Percentiles rank a stretch among this genome's conserved stretches.
phyloP scores from a whole-genome alignment of 2,888 invertebrate genomes.

The Orthosia gothica region DNA sequence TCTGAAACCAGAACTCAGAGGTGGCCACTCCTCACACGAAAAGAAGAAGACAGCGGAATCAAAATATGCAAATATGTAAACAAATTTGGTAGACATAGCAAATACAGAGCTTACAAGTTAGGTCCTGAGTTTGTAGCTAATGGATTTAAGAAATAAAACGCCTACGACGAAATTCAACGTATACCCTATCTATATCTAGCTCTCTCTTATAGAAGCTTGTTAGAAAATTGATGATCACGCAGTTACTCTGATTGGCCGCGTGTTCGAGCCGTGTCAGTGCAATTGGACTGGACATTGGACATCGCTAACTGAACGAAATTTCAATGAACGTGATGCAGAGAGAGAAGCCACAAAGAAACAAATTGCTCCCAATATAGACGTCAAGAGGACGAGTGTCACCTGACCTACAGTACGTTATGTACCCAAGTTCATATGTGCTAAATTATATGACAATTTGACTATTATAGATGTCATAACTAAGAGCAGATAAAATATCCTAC shows the following conservation, averaged over 20 bases:
- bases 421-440: constrained; percentile 12
- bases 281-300: constrained; percentile 56
- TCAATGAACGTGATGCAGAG: constrained; percentile 47
- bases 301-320: constrained; percentile 47
- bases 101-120: not conserved
- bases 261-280: constrained; percentile 27
- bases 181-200: not conserved
- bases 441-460: constrained; percentile 18
- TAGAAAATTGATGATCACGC: constrained; percentile 47
- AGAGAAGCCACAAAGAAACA: constrained; percentile 53
- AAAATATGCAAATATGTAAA: too few species aligned
- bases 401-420: constrained; percentile 8
- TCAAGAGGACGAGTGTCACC: constrained; percentile 21
- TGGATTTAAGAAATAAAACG: not conserved
- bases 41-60: too few species aligned
- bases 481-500: not conserved
- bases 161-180: not conserved
- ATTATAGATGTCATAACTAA: constrained; percentile 16
- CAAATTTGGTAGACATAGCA: not conserved
- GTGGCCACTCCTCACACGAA: too few species aligned
- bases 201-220: not conserved
- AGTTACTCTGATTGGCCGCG: constrained; percentile 10
- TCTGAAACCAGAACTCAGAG: too few species aligned
- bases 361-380: constrained; percentile 63
- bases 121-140: not conserved